A percentile compares a stretch with the other conserved stretches of the same genome.
phyloP scores from a whole-genome alignment of 1,140 invertebrate genomes.

The Aphaenogaster ashmeadi region DNA sequence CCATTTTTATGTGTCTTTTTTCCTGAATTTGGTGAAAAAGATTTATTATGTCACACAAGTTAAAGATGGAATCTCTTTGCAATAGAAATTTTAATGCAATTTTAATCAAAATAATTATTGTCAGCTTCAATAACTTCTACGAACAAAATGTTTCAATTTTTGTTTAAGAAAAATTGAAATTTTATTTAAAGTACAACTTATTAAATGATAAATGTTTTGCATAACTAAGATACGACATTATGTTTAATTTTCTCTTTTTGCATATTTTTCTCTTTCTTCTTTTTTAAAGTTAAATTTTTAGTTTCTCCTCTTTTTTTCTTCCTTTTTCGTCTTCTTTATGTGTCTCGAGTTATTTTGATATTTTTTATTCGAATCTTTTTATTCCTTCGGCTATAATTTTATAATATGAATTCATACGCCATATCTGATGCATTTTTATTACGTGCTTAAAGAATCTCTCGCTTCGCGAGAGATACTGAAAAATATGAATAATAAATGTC shows the following conservation, averaged over 20 bases:
- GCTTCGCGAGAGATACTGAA: neutral
- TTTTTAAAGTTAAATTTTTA: neutral
- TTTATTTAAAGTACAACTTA: neutral
- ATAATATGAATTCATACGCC: conserved; percentile 2
- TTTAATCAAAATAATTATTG: neutral
- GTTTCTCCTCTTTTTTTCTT: neutral
- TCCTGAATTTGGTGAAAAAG: neutral
- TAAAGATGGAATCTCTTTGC: neutral
- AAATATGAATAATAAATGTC: conserved; percentile 1
- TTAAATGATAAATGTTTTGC: neutral
- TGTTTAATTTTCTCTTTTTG: neutral
- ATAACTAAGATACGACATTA: neutral
- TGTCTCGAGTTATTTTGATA: neutral
- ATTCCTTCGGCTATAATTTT: neutral
- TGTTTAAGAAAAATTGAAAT: neutral
- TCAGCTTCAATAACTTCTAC: neutral
- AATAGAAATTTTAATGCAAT: neutral
- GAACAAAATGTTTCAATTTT: neutral
- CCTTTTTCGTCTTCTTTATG: neutral
- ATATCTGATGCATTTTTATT: conserved; percentile 23
- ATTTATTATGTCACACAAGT: conserved; percentile 1
- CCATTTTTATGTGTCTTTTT: neutral
- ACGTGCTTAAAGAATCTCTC: conserved; percentile 11
- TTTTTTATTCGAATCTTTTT: neutral
- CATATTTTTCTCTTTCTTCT: neutral